Evolutionary conservation across 2,888 invertebrate species (phyloP).

Genomic region (Coenonympha glycerion): DNA sequence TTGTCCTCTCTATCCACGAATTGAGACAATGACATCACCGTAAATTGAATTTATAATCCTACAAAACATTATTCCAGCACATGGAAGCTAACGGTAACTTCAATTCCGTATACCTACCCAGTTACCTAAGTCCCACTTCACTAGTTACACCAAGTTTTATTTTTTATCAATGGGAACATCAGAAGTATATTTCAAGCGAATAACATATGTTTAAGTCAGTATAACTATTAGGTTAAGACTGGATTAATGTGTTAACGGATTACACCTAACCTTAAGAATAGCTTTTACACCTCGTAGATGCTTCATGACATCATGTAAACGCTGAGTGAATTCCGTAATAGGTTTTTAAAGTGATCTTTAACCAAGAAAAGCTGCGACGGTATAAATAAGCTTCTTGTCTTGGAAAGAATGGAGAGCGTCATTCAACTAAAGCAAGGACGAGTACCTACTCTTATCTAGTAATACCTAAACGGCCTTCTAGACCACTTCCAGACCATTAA

Average conservation of each 20-base stretch:
- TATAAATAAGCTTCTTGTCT: background rate
- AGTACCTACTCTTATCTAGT: too few species aligned
- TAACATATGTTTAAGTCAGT: too few species aligned
- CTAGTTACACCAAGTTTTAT: too few species aligned
- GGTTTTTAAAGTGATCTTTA: background rate
- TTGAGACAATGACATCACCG: conserved; percentile 17
- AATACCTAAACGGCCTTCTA: too few species aligned
- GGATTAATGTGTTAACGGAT: too few species aligned
- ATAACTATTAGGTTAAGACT: too few species aligned
- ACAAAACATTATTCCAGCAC: background rate
- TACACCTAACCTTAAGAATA: too few species aligned
- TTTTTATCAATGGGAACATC: conserved; percentile 1
- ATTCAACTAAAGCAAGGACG: too few species aligned
- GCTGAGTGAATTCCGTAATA: background rate
- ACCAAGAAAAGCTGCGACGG: background rate
- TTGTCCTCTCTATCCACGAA: conserved; percentile 14
- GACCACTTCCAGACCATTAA: too few species aligned
- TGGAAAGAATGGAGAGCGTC: too few species aligned
- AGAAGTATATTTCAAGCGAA: too few species aligned
- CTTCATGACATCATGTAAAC: background rate
- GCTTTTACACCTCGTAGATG: background rate
- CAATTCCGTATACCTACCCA: background rate
- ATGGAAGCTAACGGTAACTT: background rate
- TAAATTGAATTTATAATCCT: conserved; percentile 15
- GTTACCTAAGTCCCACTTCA: too few species aligned